These are phyloP conservation scores for Podabrus alpinus DNA, from an alignment of 2,888 invertebrate species.

Conservation along the genomic window DNA sequence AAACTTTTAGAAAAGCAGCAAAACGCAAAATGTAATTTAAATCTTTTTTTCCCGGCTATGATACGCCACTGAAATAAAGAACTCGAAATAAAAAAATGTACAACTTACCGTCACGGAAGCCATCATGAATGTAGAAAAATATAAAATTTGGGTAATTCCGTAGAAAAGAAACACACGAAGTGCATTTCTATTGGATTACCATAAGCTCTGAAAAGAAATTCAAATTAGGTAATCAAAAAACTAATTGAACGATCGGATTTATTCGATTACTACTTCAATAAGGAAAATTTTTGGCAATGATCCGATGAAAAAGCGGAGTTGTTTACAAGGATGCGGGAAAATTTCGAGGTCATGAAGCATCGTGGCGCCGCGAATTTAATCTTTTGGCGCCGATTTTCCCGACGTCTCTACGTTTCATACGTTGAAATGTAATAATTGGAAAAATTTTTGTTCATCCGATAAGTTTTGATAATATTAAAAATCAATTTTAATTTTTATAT, in stretches of 20 bases:
- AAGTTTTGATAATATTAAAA: neutral
- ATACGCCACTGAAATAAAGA: neutral
- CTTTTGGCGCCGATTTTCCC: conserved; percentile 31
- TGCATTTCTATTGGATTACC: conserved; percentile 20
- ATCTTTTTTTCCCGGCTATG: neutral
- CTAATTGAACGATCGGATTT: neutral
- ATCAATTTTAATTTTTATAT: too few relatives aligned
- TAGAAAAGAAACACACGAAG: conserved; percentile 6
- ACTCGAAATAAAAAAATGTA: neutral
- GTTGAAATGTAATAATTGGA: neutral
- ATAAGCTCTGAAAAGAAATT: neutral
- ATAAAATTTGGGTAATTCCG: conserved; percentile 5
- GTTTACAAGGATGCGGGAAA: conserved; percentile 24
- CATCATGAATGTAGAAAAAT: conserved; percentile 19
- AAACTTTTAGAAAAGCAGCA: neutral
- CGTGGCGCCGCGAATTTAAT: conserved; percentile 29
- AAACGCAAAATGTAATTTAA: neutral
- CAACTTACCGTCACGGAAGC: conserved; percentile 25
- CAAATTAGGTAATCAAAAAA: neutral
- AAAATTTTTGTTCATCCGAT: neutral
- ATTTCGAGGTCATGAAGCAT: conserved; percentile 24
- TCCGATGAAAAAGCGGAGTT: conserved; percentile 3
- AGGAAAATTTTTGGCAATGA: conserved; percentile 7
- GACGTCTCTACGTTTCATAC: conserved; percentile 7
- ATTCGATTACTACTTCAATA: neutral